Conservation (phyloP, 1,140 invertebrate species). For the Chlorops oryzae region DNA sequence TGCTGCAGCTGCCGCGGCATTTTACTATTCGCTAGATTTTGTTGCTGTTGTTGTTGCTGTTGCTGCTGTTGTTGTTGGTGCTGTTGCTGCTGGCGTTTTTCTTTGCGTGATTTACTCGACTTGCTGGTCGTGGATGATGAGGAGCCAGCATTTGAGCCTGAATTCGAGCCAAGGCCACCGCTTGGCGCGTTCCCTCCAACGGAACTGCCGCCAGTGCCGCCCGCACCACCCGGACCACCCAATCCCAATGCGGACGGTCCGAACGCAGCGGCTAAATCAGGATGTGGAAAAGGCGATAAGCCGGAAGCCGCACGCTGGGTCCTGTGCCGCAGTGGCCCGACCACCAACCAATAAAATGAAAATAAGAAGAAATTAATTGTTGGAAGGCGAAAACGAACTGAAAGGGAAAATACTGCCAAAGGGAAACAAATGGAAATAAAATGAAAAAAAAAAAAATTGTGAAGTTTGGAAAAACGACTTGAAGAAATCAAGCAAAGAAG, state of each 20-base stretch:
- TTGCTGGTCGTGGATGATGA: conserved; percentile 31
- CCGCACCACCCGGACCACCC: conserved; percentile 43
- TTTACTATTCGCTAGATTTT: conserved; percentile 42
- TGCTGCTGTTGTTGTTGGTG: conserved; percentile 23
- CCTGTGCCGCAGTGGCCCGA: conserved; percentile 76
- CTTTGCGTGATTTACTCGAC: conserved; percentile 43
- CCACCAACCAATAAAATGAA: conserved; percentile 72
- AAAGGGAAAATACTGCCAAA: too few species aligned
- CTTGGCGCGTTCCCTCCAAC: conserved; percentile 28
- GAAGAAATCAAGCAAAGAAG: too few species aligned
- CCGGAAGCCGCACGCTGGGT: conserved; percentile 70
- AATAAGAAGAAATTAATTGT: neutral
- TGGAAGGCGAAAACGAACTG: too few species aligned
- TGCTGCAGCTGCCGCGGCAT: conserved; percentile 46
- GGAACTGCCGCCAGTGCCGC: conserved; percentile 28
- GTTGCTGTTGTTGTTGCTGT: conserved; percentile 35
- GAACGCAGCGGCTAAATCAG: conserved; percentile 43
- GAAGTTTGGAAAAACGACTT: too few species aligned
- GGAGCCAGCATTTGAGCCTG: conserved; percentile 25
- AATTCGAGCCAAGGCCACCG: conserved; percentile 37
- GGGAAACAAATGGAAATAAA: too few species aligned
- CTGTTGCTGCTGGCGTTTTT: conserved; percentile 37
- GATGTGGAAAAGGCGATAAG: conserved; percentile 59
- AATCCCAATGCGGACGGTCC: conserved; percentile 50
- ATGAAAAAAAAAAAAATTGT: too few species aligned